Base-by-base conservation (phyloP, 2,888 invertebrate genomes). In the Tridacna gigas region DNA sequence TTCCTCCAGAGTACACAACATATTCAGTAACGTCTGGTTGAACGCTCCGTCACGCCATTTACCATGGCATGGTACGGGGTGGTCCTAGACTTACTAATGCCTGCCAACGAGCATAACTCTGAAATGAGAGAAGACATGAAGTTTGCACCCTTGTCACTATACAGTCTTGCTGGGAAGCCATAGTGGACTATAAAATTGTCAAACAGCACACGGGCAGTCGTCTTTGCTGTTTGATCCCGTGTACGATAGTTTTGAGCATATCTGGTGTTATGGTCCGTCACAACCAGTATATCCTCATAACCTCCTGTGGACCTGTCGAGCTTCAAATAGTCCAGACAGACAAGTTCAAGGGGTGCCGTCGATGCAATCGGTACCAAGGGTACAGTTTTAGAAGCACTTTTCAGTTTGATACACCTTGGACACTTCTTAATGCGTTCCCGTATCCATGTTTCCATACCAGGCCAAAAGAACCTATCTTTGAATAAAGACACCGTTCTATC, bases 401-500 rank as follows among this genome's bases (percentile, higher is more conserved):
- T 79, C n/a, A 60, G 28, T 60, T 51, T 26, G 18, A 66, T 66
- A 45, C 75, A 79, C 0, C 80, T 63, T 11, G 5, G 5, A 67
- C 83, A 83, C 0, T 67, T 20, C 15, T 74, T 20, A 0, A 80
- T 37, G 7, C 47, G 12, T n/a, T 25, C n/a, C 25, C 28, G 51
- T 12, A 80, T 67, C 18, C 78, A 74, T 11, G 18, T 47, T 13
- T 80, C 65, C 37, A 85, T 28, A 2, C 75, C 71, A 9, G 82
- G 75, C 77, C 79, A 82, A 22, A 47, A 77, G 37, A 80, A 85
- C 20, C 77, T 11, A 0, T 47, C 22, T n/a, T 48, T 61, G 18
- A 78, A 13, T 20, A 83, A 45, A 9, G 63, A 78, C 0, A 22
- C 7, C 4, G 86, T 84, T n/a, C 79, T 9, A 45, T 86, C 85